Conservation (phyloP, 1,140 invertebrate species). For the Saccostrea glomerata region DNA sequence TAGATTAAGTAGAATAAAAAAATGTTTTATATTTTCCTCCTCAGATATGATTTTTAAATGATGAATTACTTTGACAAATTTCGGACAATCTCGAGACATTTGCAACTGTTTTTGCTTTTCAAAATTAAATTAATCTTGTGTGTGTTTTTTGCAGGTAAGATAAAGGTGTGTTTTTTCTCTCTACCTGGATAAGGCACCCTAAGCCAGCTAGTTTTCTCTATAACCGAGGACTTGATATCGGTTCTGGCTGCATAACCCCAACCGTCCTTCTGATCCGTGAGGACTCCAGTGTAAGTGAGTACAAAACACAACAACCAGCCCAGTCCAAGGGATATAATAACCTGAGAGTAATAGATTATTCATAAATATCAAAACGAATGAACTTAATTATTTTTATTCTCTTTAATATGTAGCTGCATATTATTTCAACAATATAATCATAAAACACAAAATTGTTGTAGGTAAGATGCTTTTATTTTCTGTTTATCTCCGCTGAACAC, state of each 20-base stretch:
- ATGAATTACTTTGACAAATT: too few relatives aligned
- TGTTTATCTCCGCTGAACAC: neutral
- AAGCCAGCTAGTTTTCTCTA: conserved; percentile 90
- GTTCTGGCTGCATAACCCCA: conserved; percentile 87
- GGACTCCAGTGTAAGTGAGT: conserved; percentile 84
- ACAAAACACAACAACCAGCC: conserved; percentile 87
- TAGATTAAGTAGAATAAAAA: too few relatives aligned
- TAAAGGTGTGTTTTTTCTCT: neutral
- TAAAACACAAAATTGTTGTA: neutral
- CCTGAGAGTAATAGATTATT: conserved; percentile 35
- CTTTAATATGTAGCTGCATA: neutral
- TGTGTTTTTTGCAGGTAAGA: too few relatives aligned
- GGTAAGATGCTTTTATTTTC: neutral
- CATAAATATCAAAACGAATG: neutral
- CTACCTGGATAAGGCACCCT: conserved; percentile 90
- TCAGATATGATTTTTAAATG: too few relatives aligned
- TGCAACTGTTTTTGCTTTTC: too few relatives aligned
- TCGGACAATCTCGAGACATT: too few relatives aligned
- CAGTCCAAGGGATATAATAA: conserved; percentile 61
- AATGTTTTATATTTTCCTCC: too few relatives aligned
- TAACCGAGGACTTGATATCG: conserved; percentile 87
- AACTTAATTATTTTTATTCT: neutral
- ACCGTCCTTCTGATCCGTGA: conserved; percentile 79
- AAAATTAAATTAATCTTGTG: too few relatives aligned
- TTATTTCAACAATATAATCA: neutral